These are phyloP conservation scores for Anabacerthia variegaticeps DNA, from an alignment of 2,797 vertebrate genomes.

Conservation along the genomic window DNA sequence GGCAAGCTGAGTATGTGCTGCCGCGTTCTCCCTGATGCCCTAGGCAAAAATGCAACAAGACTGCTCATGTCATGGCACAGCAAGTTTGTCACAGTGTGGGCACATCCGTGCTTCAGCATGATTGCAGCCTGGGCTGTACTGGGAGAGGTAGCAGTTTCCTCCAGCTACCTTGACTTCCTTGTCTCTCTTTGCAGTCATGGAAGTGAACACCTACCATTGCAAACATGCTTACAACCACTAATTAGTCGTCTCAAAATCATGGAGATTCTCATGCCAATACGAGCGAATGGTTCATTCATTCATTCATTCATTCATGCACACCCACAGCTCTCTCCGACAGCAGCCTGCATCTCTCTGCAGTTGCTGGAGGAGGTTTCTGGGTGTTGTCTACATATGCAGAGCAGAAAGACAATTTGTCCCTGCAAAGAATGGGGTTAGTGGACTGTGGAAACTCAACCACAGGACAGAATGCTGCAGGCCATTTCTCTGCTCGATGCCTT, in stretches of 20 bases:
- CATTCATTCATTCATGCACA: conserved; percentile 22
- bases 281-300: conserved; percentile 9
- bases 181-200: neutral
- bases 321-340: neutral
- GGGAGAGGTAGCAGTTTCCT: neutral
- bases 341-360: conserved; percentile 4
- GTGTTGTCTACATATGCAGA: neutral
- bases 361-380: neutral
- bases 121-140: neutral
- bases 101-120: neutral
- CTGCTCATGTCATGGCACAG: neutral
- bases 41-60: neutral
- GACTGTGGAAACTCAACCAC: neutral
- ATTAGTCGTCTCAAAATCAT: neutral
- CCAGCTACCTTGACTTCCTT: neutral
- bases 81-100: neutral
- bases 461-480: neutral
- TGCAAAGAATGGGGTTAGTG: neutral
- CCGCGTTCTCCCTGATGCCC: neutral
- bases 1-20: neutral
- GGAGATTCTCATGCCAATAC: neutral
- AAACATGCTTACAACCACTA: neutral
- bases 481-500: neutral
- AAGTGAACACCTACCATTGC: neutral
- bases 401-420: neutral